Conservation (phyloP, 2,797 vertebrate genomes). For the Parauchenoglanis ngamensis region DNA sequence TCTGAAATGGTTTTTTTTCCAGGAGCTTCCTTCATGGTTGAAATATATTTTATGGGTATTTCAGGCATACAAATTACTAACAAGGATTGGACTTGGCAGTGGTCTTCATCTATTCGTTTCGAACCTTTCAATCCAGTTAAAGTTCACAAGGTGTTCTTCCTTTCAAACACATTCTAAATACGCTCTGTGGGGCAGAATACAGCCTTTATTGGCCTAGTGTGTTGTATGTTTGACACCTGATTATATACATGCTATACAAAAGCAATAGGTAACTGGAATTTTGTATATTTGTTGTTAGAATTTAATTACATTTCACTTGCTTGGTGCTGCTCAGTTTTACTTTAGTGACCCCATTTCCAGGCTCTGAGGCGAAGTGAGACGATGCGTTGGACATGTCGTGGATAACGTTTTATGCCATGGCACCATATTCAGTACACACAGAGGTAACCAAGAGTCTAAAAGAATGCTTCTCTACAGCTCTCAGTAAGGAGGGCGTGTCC, state of each 20-base stretch:
- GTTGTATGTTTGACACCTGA: background rate
- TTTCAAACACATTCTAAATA: background rate
- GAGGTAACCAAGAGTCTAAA: background rate
- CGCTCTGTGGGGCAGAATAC: background rate
- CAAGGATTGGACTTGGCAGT: background rate
- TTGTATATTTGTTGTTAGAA: conserved; percentile 1
- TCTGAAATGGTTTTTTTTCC: background rate
- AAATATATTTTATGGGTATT: background rate
- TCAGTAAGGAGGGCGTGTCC: background rate
- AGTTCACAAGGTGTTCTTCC: background rate
- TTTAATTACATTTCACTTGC: background rate
- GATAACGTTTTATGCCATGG: background rate
- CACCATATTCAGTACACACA: background rate
- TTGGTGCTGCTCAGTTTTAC: background rate
- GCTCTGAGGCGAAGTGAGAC: background rate
- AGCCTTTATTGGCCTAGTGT: background rate
- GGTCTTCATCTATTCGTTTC: background rate
- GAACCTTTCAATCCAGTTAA: background rate
- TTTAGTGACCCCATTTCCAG: background rate
- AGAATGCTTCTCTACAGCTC: background rate
- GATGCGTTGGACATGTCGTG: too few species aligned
- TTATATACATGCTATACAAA: background rate
- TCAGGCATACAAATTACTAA: too few species aligned
- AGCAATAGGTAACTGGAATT: background rate
- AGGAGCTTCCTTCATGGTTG: background rate